Evolutionary conservation across 2,113 vertebrate genomes (phyloP).

Genomic region (Trichomycterus rosablanca): DNA sequence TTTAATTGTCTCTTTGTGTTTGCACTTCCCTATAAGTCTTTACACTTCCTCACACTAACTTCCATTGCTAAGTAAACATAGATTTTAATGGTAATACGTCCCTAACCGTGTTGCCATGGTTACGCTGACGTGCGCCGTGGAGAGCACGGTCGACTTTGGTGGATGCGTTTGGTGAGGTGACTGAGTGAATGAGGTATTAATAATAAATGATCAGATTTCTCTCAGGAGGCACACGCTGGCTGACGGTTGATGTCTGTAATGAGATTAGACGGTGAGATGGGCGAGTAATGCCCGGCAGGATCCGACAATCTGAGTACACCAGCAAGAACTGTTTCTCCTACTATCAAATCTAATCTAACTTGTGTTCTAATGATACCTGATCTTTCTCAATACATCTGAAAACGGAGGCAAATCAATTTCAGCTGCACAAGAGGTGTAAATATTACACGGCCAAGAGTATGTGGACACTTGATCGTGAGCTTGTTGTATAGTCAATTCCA

Average conservation of each 20-base stretch:
- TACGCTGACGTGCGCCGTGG: slow-evolving; percentile 31
- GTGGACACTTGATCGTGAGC: too few relatives aligned
- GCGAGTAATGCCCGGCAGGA: background rate
- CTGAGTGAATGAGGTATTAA: slow-evolving; percentile 30
- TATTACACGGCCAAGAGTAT: too few relatives aligned
- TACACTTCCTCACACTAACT: slow-evolving; percentile 11
- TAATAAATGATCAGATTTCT: slow-evolving; percentile 38
- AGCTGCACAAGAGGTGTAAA: too few relatives aligned
- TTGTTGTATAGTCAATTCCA: too few relatives aligned
- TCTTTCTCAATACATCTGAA: too few relatives aligned
- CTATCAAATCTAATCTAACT: too few relatives aligned
- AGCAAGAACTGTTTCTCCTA: background rate
- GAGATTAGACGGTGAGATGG: slow-evolving; percentile 19
- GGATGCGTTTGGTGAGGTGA: slow-evolving; percentile 40
- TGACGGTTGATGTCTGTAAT: slow-evolving; percentile 14
- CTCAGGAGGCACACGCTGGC: slow-evolving; percentile 13
- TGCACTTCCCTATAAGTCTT: slow-evolving; percentile 2
- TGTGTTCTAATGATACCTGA: too few relatives aligned
- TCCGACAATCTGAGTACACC: background rate
- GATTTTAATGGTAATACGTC: slow-evolving; percentile 26
- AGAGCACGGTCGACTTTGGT: slow-evolving; percentile 27
- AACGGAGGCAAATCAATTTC: too few relatives aligned
- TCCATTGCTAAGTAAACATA: slow-evolving; percentile 12
- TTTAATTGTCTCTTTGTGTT: background rate
- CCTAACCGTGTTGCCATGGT: slow-evolving; percentile 42